Evolutionary conservation across 1,140 invertebrate species (phyloP).

Genomic region (Heterodera schachtii): DNA sequence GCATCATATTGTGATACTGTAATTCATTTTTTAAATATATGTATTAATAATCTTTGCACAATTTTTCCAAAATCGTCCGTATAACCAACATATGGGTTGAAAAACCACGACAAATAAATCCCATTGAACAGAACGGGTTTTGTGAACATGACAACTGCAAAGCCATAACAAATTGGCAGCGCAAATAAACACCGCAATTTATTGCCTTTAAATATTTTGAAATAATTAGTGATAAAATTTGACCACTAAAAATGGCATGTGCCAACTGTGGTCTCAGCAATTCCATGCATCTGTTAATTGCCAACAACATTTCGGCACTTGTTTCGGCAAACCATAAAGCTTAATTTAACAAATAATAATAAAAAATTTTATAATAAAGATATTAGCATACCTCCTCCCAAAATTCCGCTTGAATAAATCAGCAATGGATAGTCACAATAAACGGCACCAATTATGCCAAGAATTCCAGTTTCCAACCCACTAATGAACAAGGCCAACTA

Average conservation of each 20-base stretch:
- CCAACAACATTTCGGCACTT: conserved; percentile 22
- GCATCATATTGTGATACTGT: neutral
- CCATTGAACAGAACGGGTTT: conserved; percentile 28
- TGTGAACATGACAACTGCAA: neutral
- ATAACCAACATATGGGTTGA: conserved; percentile 35
- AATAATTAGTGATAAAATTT: neutral
- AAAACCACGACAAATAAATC: conserved; percentile 31
- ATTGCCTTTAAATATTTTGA: neutral
- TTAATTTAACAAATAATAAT: neutral
- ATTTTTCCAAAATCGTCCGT: conserved; percentile 18
- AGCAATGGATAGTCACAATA: conserved; percentile 33
- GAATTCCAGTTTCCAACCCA: conserved; percentile 25
- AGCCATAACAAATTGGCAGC: conserved; percentile 3
- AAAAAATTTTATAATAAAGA: neutral
- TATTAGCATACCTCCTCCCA: conserved; percentile 4
- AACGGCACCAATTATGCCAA: conserved; percentile 30
- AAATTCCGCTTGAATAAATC: conserved; percentile 21
- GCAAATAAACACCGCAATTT: neutral
- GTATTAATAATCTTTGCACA: neutral
- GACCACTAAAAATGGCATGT: conserved; percentile 9
- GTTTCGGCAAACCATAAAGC: conserved; percentile 22
- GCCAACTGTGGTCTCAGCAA: conserved; percentile 18
- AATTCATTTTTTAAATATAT: neutral
- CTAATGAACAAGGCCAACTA: conserved; percentile 29
- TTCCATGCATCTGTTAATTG: conserved; percentile 23